Evolutionary conservation across 2,797 vertebrate species (phyloP).

Genomic region (Diplodus sargus): DNA sequence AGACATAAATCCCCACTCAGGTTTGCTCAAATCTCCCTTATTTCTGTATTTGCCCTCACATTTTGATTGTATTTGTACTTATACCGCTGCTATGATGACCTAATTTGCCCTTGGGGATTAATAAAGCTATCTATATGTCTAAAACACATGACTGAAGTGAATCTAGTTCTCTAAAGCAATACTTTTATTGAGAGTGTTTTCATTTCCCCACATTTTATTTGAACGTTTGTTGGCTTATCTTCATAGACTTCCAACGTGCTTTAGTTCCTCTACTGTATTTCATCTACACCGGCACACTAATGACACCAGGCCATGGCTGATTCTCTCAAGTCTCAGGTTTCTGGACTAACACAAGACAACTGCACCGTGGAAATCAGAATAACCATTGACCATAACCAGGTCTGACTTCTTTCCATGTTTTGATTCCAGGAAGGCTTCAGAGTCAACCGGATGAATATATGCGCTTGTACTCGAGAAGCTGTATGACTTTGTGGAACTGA

Average conservation of each 20-base stretch:
- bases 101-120: too few relatives aligned
- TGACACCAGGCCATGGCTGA: slow-evolving; percentile 10
- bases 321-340: slow-evolving; percentile 41
- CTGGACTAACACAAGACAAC: slow-evolving; percentile 34
- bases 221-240: slow-evolving; percentile 2
- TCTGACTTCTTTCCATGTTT: slow-evolving; percentile 20
- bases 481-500: background rate
- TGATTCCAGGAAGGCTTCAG: slow-evolving; percentile 6
- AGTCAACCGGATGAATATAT: background rate
- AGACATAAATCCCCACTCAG: slow-evolving; percentile 32
- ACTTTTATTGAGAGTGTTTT: slow-evolving; percentile 30
- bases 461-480: background rate
- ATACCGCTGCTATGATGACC: too few relatives aligned
- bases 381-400: slow-evolving; percentile 20
- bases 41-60: too few relatives aligned
- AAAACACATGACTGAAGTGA: slow-evolving; percentile 22
- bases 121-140: too few relatives aligned
- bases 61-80: too few relatives aligned
- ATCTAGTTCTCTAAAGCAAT: background rate
- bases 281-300: slow-evolving; percentile 22
- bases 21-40: background rate
- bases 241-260: slow-evolving; percentile 3
- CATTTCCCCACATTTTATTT: slow-evolving; percentile 1
- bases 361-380: slow-evolving; percentile 38
- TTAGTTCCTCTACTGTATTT: slow-evolving; percentile 16